A percentile compares a stretch with the other conserved stretches of the same genome.
These are phyloP conservation scores for Umimayanthus chanpuru DNA, from an alignment of 92 coral and sea anemone species.

Conservation along the genomic window DNA sequence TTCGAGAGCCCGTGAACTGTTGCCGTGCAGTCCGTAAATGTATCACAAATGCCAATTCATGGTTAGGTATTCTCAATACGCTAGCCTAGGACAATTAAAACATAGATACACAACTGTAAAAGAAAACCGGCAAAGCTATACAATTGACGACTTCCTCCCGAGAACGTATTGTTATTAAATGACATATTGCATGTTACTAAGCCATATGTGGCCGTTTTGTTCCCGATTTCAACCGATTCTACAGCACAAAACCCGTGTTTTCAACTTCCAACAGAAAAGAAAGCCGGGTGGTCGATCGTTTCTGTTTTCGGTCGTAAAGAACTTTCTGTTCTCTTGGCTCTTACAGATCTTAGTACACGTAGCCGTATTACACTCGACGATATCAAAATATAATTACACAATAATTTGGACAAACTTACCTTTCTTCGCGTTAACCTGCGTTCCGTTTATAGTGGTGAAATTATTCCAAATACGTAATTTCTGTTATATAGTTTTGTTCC, in stretches of 20 bases:
- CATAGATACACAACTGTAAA: background rate
- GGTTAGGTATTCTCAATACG: background rate
- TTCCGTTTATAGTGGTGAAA: background rate
- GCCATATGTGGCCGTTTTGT: background rate
- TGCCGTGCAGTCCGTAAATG: background rate
- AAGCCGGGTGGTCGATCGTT: background rate
- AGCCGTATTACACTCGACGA: background rate
- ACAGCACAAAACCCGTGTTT: background rate
- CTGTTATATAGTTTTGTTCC: slow-evolving; percentile 1
- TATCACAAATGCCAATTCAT: background rate
- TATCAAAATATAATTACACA: background rate
- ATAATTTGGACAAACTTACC: slow-evolving; percentile 17
- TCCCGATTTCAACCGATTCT: background rate
- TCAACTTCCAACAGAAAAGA: slow-evolving; percentile 11
- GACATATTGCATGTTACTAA: background rate
- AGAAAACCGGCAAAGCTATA: background rate
- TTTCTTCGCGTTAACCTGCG: background rate
- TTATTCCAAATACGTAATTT: slow-evolving; percentile 1
- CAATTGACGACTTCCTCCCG: background rate
- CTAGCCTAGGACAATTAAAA: background rate
- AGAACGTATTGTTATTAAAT: background rate
- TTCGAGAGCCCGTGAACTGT: background rate
- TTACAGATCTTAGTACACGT: slow-evolving; percentile 33
- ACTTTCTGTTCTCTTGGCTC: background rate
- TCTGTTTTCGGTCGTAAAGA: background rate